Evolutionary conservation across 1,140 invertebrate genomes (phyloP), one percentile per base, ranked within the genome.

Genomic region (Pseudomyrmex dendroicus): DNA sequence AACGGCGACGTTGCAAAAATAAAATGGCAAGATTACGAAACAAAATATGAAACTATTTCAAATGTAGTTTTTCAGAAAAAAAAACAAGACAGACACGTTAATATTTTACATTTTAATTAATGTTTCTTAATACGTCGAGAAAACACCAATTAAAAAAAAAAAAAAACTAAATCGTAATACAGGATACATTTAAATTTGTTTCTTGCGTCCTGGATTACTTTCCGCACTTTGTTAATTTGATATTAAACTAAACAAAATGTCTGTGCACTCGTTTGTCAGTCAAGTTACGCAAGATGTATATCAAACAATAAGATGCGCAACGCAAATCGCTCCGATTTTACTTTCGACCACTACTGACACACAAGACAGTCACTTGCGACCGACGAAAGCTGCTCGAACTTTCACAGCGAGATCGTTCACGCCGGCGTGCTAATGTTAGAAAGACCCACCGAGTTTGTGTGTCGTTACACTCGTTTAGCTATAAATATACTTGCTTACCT

Each of bases 331-430:
- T 20, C 77, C 22, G 52, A 83, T 86, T 86, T 87, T 87, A 87
- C 84, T 87, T 86, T 87, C 86, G 84, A 83, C 35, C 35, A 35
- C 56, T 46, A 82, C 57, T 80, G 83, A 57, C 22, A 73, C 17
- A 44, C 54, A 22, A 35, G 35, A 35, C 35, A 35, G 22, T 68
- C 62, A 9, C 22, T 17, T 35, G 13, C n/a, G 57, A 63, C 35
- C 20, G 64, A 86, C 52, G 85, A 86, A 86, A 86, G 72, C 44
- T 20, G 17, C 50, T 22, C 22, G 52, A 68, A 86, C 86, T 87
- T 87, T 86, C 86, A 82, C 86, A 52, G 22, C 10, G 12, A 2
- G 3, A 68, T 76, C 5, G 46, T 76, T 50, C 61, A 7, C 35
- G 35, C 35, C 35, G 35, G 61, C 61, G 44, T 59, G 64, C 20